Evolutionary conservation across 1,140 invertebrate genomes (phyloP), one percentile per base, ranked within the genome.

Genomic region (Pseudoatta argentina): DNA sequence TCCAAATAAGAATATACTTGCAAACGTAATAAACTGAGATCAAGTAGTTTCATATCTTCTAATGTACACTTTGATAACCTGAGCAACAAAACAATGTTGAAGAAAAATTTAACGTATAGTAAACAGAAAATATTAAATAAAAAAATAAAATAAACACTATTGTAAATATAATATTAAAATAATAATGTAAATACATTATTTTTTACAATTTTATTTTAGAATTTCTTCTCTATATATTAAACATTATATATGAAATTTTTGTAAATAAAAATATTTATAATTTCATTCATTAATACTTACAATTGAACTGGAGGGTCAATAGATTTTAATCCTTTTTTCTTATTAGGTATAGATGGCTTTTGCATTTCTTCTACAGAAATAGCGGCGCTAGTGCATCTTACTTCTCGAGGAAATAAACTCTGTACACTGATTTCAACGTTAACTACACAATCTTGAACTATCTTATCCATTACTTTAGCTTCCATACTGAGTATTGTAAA

Each of bases 1-100:
- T 98, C 97, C 44, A 98, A 94, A 91, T 97, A 96, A 1, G 97
- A 96, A 64, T 96, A 96, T 86, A 98, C 96, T 88, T 97, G 95
- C 75, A 98, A 94, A 73, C 96, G 95, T 76, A 96, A 95, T 85
- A 97, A 91, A 82, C 96, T 93, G 39, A 95, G 95, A 93, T 97
- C 96, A 34, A 94, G 94, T 72, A 95, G 93, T 95, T 96, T 97
- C 91, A 96, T 94, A 88, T 97, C 96, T 79, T 97, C 95, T 53
- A 93, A 89, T 27, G 91, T 94, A 57, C 94, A 92, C 64, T 96
- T 95, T 92, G 95, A 92, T 82, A 95, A 89, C 77, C 94, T 95
- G 30, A 34, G 67, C 21, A 89, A 89, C 30, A 71, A 6, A 79
- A 71, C 3, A 76, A 82, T n/a, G 39, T 59, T 4, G 24, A 73